These are phyloP conservation scores for Aegypius monachus DNA, from an alignment of 2,113 vertebrate genomes.

Conservation along the genomic window DNA sequence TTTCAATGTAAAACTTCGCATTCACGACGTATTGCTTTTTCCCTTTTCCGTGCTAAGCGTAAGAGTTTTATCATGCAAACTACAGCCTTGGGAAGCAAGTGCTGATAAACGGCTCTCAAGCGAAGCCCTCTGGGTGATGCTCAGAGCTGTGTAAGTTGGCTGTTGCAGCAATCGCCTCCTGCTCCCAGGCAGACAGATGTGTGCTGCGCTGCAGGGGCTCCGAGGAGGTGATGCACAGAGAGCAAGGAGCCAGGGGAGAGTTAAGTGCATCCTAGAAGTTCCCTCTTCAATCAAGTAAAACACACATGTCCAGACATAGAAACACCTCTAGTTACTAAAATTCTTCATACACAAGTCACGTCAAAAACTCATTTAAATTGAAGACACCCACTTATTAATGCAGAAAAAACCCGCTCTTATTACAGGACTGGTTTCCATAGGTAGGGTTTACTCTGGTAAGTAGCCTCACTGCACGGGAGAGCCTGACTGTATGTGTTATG, in stretches of 20 bases:
- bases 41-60: neutral
- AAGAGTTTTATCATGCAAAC: neutral
- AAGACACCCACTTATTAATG: neutral
- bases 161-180: neutral
- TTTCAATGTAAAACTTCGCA: neutral
- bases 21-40: neutral
- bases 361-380: neutral
- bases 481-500: neutral
- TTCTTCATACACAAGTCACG: neutral
- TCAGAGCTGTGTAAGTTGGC: neutral
- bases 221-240: neutral
- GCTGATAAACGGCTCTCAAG: neutral
- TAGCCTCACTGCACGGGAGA: neutral
- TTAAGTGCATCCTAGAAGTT: neutral
- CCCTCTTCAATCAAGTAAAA: neutral
- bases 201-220: neutral
- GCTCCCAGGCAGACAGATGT: neutral
- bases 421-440: neutral
- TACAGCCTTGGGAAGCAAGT: neutral
- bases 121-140: neutral
- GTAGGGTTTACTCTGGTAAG: neutral
- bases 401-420: rapidly evolving
- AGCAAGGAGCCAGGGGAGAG: neutral
- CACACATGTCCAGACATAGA: neutral
- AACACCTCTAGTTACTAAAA: neutral